Evolutionary conservation across 2,797 vertebrate genomes (phyloP), one percentile per base, ranked within the genome.

Genomic region (Acanthiza pusilla): DNA sequence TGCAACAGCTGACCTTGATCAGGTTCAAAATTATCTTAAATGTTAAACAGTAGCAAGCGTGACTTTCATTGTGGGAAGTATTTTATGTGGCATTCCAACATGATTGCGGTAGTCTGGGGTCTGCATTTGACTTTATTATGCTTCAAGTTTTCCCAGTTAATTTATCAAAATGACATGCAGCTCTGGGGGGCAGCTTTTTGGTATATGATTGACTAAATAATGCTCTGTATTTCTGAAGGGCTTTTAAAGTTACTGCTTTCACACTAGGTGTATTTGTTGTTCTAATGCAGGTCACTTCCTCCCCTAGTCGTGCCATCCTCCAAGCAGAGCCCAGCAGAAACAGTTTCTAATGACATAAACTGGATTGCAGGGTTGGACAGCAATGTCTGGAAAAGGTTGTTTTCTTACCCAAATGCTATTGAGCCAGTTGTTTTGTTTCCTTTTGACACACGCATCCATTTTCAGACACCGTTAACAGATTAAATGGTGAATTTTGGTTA

Each of bases 181-280:
- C 96, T 97, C 86, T 86, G 81, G 90, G 94, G 93, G 95, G 96
- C 88, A 96, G 79, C 76, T 87, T 50, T 23, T 16, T 88, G 96
- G 97, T 97, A 13, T 97, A 98, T 98, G 96, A 98, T 97, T 98
- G 96, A 97, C 98, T 95, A 97, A 97, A 93, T 96, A 94, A 89
- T 84, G 88, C 51, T 92, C 62, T 75, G 84, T 47, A 72, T 95
- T 97, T 96, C 67, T 95, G 95, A 94, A 90, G 86, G 85, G 87
- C 80, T 95, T 79, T 74, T 81, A 82, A 93, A 95, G 79, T 96
- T 97, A 89, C 79, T 93, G 81, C 95, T 94, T 97, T 97, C 79
- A 94, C 94, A 96, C 79, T 88, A 94, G 89, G 77, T 95, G 6
- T 83, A 45, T 90, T 74, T 89, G 86, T 90, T 96, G 73, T 96